A percentile compares a stretch with the other conserved stretches of the same genome.
These are phyloP conservation scores for Apistogramma diplotaenia DNA, from an alignment of 2,113 vertebrate species.

Conservation along the genomic window DNA sequence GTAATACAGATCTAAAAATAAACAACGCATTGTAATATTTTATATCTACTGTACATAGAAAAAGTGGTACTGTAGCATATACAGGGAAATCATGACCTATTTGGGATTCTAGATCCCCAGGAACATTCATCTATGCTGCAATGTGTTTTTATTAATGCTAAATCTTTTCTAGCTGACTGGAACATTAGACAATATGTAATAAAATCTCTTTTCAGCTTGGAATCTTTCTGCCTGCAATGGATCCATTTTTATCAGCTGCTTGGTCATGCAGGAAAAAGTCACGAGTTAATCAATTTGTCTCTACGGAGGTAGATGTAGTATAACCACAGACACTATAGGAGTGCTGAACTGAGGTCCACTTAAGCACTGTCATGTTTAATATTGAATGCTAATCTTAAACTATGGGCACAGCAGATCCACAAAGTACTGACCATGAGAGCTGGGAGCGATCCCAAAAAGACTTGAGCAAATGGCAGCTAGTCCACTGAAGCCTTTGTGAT, in stretches of 20 bases:
- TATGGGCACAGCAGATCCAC: not conserved
- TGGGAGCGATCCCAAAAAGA: no score
- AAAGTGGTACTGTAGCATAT: not conserved
- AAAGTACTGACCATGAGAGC: no score
- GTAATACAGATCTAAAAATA: conserved; percentile 23
- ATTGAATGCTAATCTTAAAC: no score
- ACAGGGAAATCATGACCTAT: conserved; percentile 24
- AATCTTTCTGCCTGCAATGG: not conserved
- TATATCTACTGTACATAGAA: not conserved
- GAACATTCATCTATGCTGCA: conserved; percentile 10
- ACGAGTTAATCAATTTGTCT: conserved; percentile 1
- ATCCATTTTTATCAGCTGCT: conserved; percentile 25
- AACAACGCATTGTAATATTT: conserved; percentile 16
- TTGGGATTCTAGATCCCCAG: not conserved
- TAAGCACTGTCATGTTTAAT: not conserved
- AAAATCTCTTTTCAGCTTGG: not conserved
- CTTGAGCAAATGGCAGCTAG: no score
- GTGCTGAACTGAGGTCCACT: not conserved
- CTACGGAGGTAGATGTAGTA: not conserved
- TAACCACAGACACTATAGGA: no score
- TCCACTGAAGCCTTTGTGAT: no score
- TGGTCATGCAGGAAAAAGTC: conserved; percentile 8
- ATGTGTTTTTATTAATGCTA: conserved; percentile 29
- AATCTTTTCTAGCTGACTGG: not conserved
- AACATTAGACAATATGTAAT: not conserved